Evolutionary conservation across 2,888 invertebrate species (phyloP).

Genomic region (Lamellibrachia columna): DNA sequence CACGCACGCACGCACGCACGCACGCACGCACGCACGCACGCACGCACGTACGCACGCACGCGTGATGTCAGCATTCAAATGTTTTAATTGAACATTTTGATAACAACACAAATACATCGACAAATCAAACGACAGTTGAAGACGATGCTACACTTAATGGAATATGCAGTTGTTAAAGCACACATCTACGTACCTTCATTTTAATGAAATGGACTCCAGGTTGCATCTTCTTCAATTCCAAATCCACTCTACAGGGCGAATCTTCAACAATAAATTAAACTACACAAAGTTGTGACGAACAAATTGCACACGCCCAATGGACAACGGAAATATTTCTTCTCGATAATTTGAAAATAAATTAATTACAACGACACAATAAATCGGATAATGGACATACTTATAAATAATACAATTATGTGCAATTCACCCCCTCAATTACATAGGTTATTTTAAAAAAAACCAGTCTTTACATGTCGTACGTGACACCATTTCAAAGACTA

Average conservation of each 20-base stretch:
- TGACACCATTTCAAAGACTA: too few species aligned
- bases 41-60: neutral
- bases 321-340: neutral
- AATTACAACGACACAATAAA: neutral
- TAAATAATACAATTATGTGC: neutral
- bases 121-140: neutral
- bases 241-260: neutral
- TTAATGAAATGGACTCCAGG: neutral
- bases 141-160: too few species aligned
- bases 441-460: too few species aligned
- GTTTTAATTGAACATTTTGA: too few species aligned
- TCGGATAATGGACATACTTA: neutral
- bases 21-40: neutral
- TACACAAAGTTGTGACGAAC: neutral
- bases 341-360: neutral
- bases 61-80: too few species aligned
- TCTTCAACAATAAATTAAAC: neutral
- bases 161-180: neutral
- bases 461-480: too few species aligned
- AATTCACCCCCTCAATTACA: too few species aligned
- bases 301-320: neutral
- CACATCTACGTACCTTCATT: neutral
- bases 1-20: neutral
- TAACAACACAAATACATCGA: neutral
- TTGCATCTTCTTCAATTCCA: conserved; percentile 12